Evolutionary conservation across 2,797 vertebrate species (phyloP).

Genomic region (Denticeps clupeoides): DNA sequence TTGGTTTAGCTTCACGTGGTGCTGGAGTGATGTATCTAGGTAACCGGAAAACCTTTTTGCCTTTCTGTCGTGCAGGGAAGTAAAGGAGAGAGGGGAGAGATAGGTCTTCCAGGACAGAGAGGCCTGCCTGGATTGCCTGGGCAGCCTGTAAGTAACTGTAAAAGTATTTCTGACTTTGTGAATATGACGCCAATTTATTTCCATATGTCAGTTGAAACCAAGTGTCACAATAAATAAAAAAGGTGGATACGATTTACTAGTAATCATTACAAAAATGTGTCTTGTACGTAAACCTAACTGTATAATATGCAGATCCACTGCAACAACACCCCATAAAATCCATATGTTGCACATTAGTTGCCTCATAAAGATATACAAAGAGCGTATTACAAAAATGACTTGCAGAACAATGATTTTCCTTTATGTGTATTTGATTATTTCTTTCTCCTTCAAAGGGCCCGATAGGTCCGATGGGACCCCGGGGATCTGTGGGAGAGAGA

Average conservation of each 20-base stretch:
- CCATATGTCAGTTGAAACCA: too few relatives aligned
- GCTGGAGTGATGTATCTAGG: conserved; percentile 39
- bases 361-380: too few relatives aligned
- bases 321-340: too few relatives aligned
- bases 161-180: too few relatives aligned
- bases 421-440: background rate
- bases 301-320: too few relatives aligned
- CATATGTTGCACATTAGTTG: too few relatives aligned
- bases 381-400: background rate
- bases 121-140: conserved; percentile 31
- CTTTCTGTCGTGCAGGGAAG: conserved; percentile 21
- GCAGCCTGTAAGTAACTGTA: conserved; percentile 28
- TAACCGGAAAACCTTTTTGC: conserved; percentile 33
- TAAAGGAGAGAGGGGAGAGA: conserved; percentile 35
- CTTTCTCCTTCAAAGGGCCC: conserved; percentile 42
- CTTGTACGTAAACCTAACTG: too few relatives aligned
- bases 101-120: conserved; percentile 33
- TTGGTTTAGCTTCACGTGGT: conserved; percentile 37
- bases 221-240: too few relatives aligned
- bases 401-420: conserved; percentile 2
- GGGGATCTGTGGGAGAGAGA: conserved; percentile 62
- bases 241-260: too few relatives aligned
- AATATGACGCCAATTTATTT: too few relatives aligned
- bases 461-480: conserved; percentile 56
- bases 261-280: too few relatives aligned